Evolutionary conservation across 2,888 invertebrate species (phyloP).

Genomic region (Drosophila testacea): DNA sequence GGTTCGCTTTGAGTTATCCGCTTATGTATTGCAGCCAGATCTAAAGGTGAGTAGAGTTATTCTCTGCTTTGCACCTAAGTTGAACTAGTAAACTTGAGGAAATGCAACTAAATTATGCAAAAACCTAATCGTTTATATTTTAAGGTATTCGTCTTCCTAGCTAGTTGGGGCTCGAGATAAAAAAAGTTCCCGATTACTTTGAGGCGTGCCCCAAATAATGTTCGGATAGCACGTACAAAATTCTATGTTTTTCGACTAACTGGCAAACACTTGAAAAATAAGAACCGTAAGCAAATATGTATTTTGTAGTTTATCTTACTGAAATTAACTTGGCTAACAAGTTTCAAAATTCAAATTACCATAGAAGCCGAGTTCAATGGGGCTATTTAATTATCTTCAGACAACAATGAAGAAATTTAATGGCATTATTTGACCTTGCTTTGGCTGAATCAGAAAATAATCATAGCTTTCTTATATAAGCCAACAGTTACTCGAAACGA

Average conservation of each 20-base stretch:
- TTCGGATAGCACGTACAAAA: conserved; percentile 1
- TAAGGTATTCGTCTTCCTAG: neutral
- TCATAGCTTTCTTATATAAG: neutral
- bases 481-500: neutral
- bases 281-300: neutral
- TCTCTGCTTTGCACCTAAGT: no score
- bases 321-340: neutral
- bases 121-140: neutral
- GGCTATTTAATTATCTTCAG: neutral
- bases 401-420: neutral
- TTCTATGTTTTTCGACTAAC: conserved; percentile 4
- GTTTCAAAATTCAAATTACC: conserved; percentile 1
- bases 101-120: neutral
- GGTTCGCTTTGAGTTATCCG: conserved; percentile 93
- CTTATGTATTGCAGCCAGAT: conserved; percentile 91
- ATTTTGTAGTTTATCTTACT: neutral
- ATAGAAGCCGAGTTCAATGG: conserved; percentile 1
- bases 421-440: neutral
- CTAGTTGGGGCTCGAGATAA: neutral
- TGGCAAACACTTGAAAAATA: conserved; percentile 1
- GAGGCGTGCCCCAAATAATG: conserved; percentile 10
- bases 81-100: no score
- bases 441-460: neutral
- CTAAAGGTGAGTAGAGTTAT: conserved; percentile 87
- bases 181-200: neutral